These are phyloP conservation scores for Acanthisitta chloris DNA, from an alignment of 2,113 vertebrate species.

Conservation along the genomic window DNA sequence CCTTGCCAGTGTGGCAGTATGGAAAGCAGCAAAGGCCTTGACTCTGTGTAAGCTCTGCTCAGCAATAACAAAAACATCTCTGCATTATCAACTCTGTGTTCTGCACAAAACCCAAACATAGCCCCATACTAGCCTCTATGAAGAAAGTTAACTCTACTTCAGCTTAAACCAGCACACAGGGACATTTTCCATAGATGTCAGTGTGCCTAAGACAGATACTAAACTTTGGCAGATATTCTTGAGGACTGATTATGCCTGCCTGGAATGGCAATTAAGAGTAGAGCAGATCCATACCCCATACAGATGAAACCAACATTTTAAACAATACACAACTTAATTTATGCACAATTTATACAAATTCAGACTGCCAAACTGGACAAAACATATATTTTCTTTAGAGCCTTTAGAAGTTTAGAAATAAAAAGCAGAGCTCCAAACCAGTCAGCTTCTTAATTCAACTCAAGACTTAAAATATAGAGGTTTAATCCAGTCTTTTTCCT, in stretches of 20 bases:
- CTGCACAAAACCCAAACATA: too few relatives aligned
- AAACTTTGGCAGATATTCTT: neutral
- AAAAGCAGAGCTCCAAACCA: neutral
- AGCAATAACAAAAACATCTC: too few relatives aligned
- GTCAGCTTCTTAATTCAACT: neutral
- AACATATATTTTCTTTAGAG: neutral
- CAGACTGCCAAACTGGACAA: neutral
- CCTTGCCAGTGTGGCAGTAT: too few relatives aligned
- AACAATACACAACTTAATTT: fast-evolving
- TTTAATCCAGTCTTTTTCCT: neutral
- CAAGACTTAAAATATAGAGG: neutral
- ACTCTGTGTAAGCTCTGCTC: too few relatives aligned
- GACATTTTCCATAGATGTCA: neutral
- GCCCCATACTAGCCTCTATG: too few relatives aligned
- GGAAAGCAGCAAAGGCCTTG: too few relatives aligned
- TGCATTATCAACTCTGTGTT: too few relatives aligned
- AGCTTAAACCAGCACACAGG: too few relatives aligned
- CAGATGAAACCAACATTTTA: neutral
- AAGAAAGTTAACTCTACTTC: too few relatives aligned
- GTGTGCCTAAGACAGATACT: neutral
- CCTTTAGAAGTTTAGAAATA: neutral
- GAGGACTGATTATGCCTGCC: neutral
- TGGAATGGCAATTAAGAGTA: neutral
- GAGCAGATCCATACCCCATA: neutral
- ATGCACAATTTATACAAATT: neutral